A percentile compares a stretch with the other conserved stretches of the same genome.
phyloP scores from a whole-genome alignment of 2,888 invertebrate species.

The Xanthostigma xanthostigma region DNA sequence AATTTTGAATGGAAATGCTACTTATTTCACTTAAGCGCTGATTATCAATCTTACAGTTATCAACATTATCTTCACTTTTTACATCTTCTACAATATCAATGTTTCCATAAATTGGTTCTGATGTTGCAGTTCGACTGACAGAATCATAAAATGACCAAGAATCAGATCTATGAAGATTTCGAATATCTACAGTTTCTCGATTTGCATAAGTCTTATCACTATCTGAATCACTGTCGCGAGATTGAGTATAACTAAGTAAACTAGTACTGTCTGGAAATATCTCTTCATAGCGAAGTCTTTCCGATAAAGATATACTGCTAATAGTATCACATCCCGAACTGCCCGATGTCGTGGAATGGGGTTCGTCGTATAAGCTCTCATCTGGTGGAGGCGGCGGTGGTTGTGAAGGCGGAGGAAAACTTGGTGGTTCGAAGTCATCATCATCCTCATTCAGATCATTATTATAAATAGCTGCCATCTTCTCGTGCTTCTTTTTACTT shows the following conservation, averaged over 20 bases:
- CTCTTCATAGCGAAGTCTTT: constrained; percentile 24
- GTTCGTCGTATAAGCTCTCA: constrained; percentile 38
- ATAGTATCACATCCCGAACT: constrained; percentile 25
- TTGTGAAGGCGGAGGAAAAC: constrained; percentile 38
- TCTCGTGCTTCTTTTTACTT: constrained; percentile 18
- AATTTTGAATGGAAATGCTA: constrained; percentile 23
- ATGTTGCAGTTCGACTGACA: constrained; percentile 12
- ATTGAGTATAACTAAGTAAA: constrained; percentile 16
- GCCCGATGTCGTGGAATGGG: constrained; percentile 28
- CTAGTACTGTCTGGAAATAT: constrained; percentile 28
- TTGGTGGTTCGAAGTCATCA: constrained; percentile 15
- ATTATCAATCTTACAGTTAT: not conserved
- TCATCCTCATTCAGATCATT: constrained; percentile 19
- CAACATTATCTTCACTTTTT: constrained; percentile 13
- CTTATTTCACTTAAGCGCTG: constrained; percentile 9
- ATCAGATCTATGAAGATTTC: constrained; percentile 28
- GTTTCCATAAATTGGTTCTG: constrained; percentile 18
- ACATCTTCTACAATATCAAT: constrained; percentile 21
- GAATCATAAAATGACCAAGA: constrained; percentile 38
- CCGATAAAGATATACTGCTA: constrained; percentile 11
- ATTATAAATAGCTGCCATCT: constrained; percentile 22
- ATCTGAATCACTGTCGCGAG: constrained; percentile 20
- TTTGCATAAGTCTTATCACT: constrained; percentile 16
- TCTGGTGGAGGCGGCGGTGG: constrained; percentile 42
- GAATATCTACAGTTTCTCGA: constrained; percentile 18